Evolutionary conservation across 2,888 invertebrate species (phyloP).

Genomic region (Boloria selene): DNA sequence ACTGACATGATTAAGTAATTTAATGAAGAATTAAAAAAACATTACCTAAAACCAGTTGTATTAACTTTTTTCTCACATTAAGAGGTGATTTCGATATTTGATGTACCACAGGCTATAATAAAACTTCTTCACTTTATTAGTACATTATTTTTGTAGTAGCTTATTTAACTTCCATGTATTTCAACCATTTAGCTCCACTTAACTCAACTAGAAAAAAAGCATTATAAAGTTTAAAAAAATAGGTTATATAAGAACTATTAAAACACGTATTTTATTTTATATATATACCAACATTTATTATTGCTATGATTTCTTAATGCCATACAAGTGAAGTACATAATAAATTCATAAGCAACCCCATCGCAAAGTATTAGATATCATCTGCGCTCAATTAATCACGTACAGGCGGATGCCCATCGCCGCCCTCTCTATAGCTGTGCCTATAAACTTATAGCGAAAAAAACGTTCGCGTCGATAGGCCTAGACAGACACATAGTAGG

Average conservation of each 20-base stretch:
- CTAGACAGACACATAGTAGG: slow-evolving; percentile 17
- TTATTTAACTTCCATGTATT: too few species aligned
- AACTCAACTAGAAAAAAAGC: too few species aligned
- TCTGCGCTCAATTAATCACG: slow-evolving; percentile 33
- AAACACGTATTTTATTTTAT: too few species aligned
- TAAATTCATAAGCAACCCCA: slow-evolving; percentile 15
- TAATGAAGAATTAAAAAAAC: neutral
- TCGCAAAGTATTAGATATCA: slow-evolving; percentile 32
- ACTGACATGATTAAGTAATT: neutral
- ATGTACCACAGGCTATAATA: too few species aligned
- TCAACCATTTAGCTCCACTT: too few species aligned
- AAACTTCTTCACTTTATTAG: too few species aligned
- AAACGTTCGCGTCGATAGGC: slow-evolving; percentile 17
- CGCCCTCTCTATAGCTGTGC: slow-evolving; percentile 13
- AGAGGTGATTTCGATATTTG: too few species aligned
- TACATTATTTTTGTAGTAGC: too few species aligned
- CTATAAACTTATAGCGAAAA: slow-evolving; percentile 30
- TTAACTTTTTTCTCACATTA: neutral
- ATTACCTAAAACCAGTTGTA: neutral
- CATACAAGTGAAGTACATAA: slow-evolving; percentile 8
- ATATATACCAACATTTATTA: neutral
- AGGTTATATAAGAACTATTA: too few species aligned
- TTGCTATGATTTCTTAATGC: neutral
- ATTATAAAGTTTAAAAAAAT: too few species aligned
- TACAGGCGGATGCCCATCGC: slow-evolving; percentile 27